phyloP scores from a whole-genome alignment of 2,888 invertebrate species.

The Pollenia labialis region DNA sequence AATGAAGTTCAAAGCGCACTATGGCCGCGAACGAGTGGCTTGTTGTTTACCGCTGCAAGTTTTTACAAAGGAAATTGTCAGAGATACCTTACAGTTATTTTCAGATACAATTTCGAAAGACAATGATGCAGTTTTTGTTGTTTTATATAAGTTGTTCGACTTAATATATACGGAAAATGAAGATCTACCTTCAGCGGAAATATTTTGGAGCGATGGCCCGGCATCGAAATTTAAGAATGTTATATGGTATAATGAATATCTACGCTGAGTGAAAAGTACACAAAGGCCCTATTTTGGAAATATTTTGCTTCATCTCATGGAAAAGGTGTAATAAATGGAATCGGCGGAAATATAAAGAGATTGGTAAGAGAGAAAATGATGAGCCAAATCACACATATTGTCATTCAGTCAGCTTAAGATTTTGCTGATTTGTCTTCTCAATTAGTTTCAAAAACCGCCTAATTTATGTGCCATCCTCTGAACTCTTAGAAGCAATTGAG shows the following conservation, averaged over 20 bases:
- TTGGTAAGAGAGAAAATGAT: constrained; percentile 55
- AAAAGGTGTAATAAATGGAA: constrained; percentile 52
- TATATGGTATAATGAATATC: constrained; percentile 47
- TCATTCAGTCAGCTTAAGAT: constrained; percentile 55
- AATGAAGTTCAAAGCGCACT: constrained; percentile 38
- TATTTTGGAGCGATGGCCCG: constrained; percentile 19
- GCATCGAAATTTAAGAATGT: constrained; percentile 33
- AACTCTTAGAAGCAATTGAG: constrained; percentile 22
- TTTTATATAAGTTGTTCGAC: constrained; percentile 17
- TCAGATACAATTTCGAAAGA: constrained; percentile 41
- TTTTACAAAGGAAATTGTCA: constrained; percentile 38
- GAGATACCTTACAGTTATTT: constrained; percentile 51
- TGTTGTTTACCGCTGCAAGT: constrained; percentile 43
- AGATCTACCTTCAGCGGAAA: constrained; percentile 34
- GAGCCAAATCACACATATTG: constrained; percentile 47
- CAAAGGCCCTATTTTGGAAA: constrained; percentile 45
- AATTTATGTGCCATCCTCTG: constrained; percentile 36
- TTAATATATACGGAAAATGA: no score
- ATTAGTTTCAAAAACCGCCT: constrained; percentile 41
- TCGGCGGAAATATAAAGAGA: constrained; percentile 45
- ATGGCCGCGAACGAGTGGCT: constrained; percentile 28
- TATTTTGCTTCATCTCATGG: constrained; percentile 56
- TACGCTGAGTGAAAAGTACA: constrained; percentile 51
- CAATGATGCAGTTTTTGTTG: constrained; percentile 28
- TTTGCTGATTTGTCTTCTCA: constrained; percentile 39